Evolutionary conservation across 2,113 vertebrate genomes (phyloP).

Genomic region (Trachemys scripta): DNA sequence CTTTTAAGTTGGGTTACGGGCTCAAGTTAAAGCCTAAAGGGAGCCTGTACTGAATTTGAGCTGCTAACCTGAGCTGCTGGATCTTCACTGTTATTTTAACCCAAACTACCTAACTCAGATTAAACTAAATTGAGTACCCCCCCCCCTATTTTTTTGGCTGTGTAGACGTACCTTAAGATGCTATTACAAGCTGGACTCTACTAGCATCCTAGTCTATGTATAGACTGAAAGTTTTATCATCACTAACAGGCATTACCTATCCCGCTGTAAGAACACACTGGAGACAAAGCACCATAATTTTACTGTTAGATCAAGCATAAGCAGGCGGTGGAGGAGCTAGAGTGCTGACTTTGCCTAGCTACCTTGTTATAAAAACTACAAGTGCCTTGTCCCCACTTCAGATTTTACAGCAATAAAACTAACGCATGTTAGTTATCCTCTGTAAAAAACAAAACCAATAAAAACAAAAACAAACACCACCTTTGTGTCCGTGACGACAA

Average conservation of each 20-base stretch:
- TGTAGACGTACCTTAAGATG: not conserved
- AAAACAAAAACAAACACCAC: not conserved
- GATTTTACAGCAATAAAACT: not conserved
- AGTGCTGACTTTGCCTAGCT: accelerated
- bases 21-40: not conserved
- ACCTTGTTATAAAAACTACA: not conserved
- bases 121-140: not conserved
- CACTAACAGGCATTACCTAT: not conserved
- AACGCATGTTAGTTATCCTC: not conserved
- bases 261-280: not conserved
- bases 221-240: not conserved
- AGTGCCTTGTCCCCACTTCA: not conserved
- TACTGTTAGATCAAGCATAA: not conserved
- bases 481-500: accelerated
- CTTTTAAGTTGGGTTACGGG: not conserved
- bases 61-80: not conserved
- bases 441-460: not conserved
- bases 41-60: not conserved
- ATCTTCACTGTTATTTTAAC: not conserved
- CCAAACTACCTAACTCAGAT: not conserved
- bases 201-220: not conserved
- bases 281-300: not conserved
- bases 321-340: accelerated
- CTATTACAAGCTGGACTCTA: not conserved
- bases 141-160: not conserved